A percentile compares a stretch with the other conserved stretches of the same genome.
Evolutionary conservation across 2,888 invertebrate genomes (phyloP).

Genomic region (Sicus ferrugineus): DNA sequence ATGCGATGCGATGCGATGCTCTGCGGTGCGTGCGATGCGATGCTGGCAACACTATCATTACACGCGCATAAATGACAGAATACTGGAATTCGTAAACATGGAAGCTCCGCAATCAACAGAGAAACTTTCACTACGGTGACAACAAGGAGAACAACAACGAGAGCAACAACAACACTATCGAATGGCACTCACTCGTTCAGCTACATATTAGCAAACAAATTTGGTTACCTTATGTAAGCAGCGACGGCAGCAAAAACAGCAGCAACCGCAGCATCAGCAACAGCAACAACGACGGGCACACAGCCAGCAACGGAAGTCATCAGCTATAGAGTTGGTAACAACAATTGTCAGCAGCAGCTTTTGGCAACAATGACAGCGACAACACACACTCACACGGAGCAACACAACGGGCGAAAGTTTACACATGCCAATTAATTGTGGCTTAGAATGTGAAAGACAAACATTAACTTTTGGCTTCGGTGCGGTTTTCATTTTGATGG

Average conservation of each 20-base stretch:
- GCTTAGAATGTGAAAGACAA: slow-evolving; percentile 57
- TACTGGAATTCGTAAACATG: neutral
- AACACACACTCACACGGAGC: slow-evolving; percentile 25
- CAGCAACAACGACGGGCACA: slow-evolving; percentile 11
- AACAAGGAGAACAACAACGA: slow-evolving; percentile 14
- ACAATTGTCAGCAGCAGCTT: slow-evolving; percentile 27
- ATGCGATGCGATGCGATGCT: no score
- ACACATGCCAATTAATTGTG: slow-evolving; percentile 56
- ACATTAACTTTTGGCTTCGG: slow-evolving; percentile 58
- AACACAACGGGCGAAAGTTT: slow-evolving; percentile 39
- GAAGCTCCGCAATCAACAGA: neutral
- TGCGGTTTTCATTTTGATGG: slow-evolving; percentile 56
- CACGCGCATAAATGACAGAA: neutral
- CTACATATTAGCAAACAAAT: slow-evolving; percentile 15
- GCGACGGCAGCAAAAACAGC: neutral
- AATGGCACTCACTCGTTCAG: neutral
- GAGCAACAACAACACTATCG: neutral
- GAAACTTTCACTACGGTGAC: neutral
- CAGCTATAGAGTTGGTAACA: slow-evolving; percentile 10
- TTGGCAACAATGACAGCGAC: neutral
- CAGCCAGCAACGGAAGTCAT: neutral
- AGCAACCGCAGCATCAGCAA: slow-evolving; percentile 10
- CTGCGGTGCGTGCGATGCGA: no score
- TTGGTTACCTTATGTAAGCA: slow-evolving; percentile 1
- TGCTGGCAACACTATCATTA: slow-evolving; percentile 11